Evolutionary conservation across 2,888 invertebrate genomes (phyloP), one percentile per base, ranked within the genome.

Genomic region (Spilosoma lubricipeda): DNA sequence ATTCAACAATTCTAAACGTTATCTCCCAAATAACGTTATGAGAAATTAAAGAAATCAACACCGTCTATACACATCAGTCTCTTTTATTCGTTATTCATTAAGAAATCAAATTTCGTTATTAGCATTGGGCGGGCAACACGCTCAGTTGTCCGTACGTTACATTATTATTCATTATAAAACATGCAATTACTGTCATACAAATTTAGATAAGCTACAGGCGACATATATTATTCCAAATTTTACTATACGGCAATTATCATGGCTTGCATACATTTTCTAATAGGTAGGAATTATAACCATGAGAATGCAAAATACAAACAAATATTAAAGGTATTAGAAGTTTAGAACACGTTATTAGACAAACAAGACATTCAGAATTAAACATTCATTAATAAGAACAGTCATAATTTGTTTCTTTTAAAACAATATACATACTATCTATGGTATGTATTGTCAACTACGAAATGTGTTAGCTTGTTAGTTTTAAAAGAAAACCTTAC

Each of bases 61-160:
- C n/a, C n/a, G 11, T 13, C 7, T 4, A 52, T 72, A 64, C 65
- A 73, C 48, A 56, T 39, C 59, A 70, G 52, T 45, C 56, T 45
- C 11, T 68, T 72, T 15, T 30, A 45, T 42, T 33, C 52, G n/a
- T 56, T 70, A 42, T 73, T 69, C 42, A 33, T 7, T 59, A 27
- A 42, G 30, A 65, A 13, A 27, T 63, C 13, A 59, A 45, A 75
- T 48, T 71, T 78, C 81, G 79, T 72, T 72, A 42, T 78, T 77
- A 74, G 74, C 75, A 70, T 66, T 33, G 71, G 42, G 74, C 73
- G 80, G 81, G 77, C 84, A 85, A 84, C 84, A 77, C 74, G 84
- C 79, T 79, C 81, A 79, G 84, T 77, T 85, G 80, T 76, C 77
- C 80, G 71, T 77, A 67, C 66, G 33, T 72, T 66, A 77, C 75